Conservation (phyloP, 2,113 vertebrate genomes). For the Bubo blakistoni region DNA sequence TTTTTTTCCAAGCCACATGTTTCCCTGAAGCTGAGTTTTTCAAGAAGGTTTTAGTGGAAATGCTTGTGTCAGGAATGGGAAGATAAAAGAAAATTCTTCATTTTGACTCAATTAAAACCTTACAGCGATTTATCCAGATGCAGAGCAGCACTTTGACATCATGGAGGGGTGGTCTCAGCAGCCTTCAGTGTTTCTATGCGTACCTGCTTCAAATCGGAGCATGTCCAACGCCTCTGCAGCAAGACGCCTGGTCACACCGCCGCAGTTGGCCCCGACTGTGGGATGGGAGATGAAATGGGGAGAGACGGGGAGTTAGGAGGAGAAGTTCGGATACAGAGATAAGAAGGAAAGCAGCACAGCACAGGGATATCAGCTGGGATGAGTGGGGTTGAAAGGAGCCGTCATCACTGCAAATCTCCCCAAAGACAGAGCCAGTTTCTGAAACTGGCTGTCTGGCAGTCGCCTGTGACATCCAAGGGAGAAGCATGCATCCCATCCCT, state of each 20-base stretch:
- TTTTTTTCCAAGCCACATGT: not conserved
- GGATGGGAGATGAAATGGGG: too few relatives aligned
- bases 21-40: not conserved
- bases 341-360: not conserved
- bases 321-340: not conserved
- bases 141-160: not conserved
- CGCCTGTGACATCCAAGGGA: accelerated
- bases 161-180: not conserved
- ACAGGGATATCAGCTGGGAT: not conserved
- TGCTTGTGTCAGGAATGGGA: not conserved
- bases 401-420: too few relatives aligned
- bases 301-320: not conserved
- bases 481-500: not conserved
- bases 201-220: not conserved
- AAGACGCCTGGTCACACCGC: accelerated
- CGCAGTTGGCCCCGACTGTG: accelerated
- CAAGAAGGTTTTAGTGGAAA: not conserved
- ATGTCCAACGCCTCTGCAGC: not conserved
- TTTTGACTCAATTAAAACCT: constrained; percentile 8
- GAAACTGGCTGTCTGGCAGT: not conserved
- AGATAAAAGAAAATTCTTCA: constrained; percentile 13
- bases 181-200: not conserved
- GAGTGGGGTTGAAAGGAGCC: not conserved
- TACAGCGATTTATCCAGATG: not conserved
- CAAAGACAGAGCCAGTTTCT: not conserved